Evolutionary conservation across 2,888 invertebrate species (phyloP), one percentile per base, ranked within the genome.

Genomic region (Gibbula magus): DNA sequence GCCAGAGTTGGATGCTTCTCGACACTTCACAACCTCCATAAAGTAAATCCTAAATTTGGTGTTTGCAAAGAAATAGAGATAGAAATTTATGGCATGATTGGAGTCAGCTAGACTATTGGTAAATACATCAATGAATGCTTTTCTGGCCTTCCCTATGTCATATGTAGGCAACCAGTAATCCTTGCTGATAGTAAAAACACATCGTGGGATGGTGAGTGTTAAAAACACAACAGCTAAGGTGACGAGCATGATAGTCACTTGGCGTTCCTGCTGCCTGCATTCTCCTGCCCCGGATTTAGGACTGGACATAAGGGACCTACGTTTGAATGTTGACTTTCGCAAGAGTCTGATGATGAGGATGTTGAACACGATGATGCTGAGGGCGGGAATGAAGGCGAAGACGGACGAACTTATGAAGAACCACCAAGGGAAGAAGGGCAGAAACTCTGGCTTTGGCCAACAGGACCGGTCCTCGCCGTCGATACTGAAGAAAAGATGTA

Each of bases 331-430:
- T 16, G 61, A 25, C 18, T 10, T 61, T 22, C n/a, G 61, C 61
- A 61, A 25, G 13, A 61, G 25, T 29, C 25, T 13, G 29, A 61
- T 29, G 29, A 29, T 61, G 61, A 61, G 22, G 20, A 29, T 18
- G 61, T 25, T 61, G 16, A 61, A 61, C 13, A 61, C 61, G 29
- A 61, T 10, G 1, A 61, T 16, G 61, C 25, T 18, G 29, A 25
- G 10, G 7, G 61, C 61, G 29, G 61, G 61, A 5, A 61, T 25
- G 7, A 61, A 29, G 61, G 61, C 25, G 61, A 61, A 61, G 29
- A 61, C 61, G 61, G 61, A 61, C 10, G 61, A 25, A 61, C 61
- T 61, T 7, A 61, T 61, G 61, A 61, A 61, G 61, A 61, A 61
- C 61, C 61, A 61, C 45, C 45, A 45, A 1, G 45, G 45, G 10